Evolutionary conservation across 2,888 invertebrate species (phyloP), one percentile per base, ranked within the genome.

Genomic region (Miltochrista miniata): DNA sequence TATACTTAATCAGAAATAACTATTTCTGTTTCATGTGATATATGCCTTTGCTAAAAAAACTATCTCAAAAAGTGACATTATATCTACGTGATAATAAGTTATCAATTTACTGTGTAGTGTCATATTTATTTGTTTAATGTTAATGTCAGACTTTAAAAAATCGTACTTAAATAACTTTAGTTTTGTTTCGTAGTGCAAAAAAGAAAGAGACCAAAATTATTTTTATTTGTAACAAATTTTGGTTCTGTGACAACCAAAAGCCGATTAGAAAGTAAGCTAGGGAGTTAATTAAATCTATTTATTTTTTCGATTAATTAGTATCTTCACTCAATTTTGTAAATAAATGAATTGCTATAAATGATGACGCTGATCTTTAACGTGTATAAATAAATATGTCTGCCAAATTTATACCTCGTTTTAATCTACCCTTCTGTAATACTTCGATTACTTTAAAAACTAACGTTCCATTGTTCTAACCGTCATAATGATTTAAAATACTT

Each of bases 361-460:
- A 86, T 76, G 80, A 83, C 80, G 89, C 89, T 90, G 87, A 85
- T 85, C 77, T 85, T 89, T 85, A 86, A 86, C 84, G 82, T 87
- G 85, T 90, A 90, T 86, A 83, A 90, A 89, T 90, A 90, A 90
- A 90, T 88, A 90, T 89, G 89, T 91, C 90, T 90, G 91, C 91
- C 91, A 91, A 91, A 91, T 90, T 85, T 86, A 13, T 61, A 60
- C 61, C 57, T 69, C 75, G 68, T 75, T 81, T 86, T 81, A 64
- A 78, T 84, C 80, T 72, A 51, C 63, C 18, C 43, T 56, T 38
- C 49, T 58, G 48, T 50, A 47, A 43, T 36, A 35, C 36, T 39
- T 33, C 13, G 41, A 40, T 18, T 54, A 24, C 35, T 37, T 52
- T 63, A 69, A 68, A 64, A 67, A 56, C 53, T 51, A 54, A 62